phyloP scores from a whole-genome alignment of 2,888 invertebrate species.

The Yponomeuta malinellus region DNA sequence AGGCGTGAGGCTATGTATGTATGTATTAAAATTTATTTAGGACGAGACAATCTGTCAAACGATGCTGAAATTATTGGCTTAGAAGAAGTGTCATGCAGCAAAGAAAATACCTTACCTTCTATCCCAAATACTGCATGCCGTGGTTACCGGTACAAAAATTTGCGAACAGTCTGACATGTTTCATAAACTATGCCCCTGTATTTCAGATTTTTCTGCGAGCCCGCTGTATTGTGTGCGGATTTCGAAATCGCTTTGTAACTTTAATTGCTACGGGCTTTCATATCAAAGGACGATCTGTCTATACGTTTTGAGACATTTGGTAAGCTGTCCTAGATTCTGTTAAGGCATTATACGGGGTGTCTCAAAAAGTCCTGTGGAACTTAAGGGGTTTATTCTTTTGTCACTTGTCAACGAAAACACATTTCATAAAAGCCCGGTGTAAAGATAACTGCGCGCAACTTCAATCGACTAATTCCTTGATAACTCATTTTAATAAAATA shows the following conservation, averaged over 20 bases:
- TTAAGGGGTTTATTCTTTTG: neutral
- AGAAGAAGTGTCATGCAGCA: neutral
- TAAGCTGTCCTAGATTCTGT: neutral
- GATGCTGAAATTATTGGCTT: too few species aligned
- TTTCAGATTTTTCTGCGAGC: neutral
- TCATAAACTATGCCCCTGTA: neutral
- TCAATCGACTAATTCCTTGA: too few species aligned
- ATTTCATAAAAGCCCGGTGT: too few species aligned
- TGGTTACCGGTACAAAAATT: neutral
- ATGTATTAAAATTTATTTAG: too few species aligned
- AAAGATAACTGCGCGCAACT: too few species aligned
- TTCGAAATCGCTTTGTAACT: neutral
- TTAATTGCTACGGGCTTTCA: neutral
- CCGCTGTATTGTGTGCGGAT: neutral
- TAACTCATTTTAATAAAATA: too few species aligned
- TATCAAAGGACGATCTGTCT: neutral
- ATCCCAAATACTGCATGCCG: neutral
- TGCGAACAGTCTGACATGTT: neutral
- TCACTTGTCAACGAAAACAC: too few species aligned
- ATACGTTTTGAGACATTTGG: neutral
- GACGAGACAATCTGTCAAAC: neutral
- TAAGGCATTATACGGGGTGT: neutral
- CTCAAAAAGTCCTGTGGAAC: neutral
- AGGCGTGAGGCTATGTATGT: too few species aligned
- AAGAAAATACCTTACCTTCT: neutral